These are phyloP conservation scores for Scomber colias DNA, from an alignment of 2,113 vertebrate genomes.

Conservation along the genomic window DNA sequence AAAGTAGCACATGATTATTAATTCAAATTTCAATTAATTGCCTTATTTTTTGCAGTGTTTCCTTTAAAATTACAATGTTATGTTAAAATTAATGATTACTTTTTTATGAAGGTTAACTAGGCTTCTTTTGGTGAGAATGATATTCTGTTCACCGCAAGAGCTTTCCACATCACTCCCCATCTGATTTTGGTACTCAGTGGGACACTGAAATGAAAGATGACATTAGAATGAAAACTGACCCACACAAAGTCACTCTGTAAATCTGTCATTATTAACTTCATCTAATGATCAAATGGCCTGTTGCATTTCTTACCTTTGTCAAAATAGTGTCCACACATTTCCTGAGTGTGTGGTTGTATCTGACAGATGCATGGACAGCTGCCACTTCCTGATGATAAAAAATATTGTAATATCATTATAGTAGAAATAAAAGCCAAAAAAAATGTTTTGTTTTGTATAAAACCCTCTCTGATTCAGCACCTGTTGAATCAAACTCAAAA, in stretches of 20 bases:
- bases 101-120: constrained; percentile 93
- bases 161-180: constrained; percentile 91
- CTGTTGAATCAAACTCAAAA: not conserved
- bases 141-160: constrained; percentile 71
- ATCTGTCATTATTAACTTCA: not conserved
- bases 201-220: constrained; percentile 84
- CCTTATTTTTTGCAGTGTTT: not conserved
- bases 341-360: constrained; percentile 89
- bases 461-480: not conserved
- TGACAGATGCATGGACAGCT: constrained; percentile 87
- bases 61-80: not conserved
- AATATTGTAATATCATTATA: not conserved
- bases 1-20: not conserved
- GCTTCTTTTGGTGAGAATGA: constrained; percentile 87
- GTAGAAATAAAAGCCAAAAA: not conserved
- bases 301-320: constrained; percentile 89
- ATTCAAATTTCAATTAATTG: not conserved
- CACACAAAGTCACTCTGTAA: not conserved
- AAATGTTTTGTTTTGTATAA: not conserved
- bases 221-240: not conserved
- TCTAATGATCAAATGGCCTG: not conserved
- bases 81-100: constrained; percentile 72
- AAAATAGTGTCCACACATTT: constrained; percentile 94
- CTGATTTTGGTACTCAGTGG: constrained; percentile 91
- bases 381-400: constrained; percentile 87